phyloP scores from a whole-genome alignment of 2,797 vertebrate genomes.

The Lophius americanus region DNA sequence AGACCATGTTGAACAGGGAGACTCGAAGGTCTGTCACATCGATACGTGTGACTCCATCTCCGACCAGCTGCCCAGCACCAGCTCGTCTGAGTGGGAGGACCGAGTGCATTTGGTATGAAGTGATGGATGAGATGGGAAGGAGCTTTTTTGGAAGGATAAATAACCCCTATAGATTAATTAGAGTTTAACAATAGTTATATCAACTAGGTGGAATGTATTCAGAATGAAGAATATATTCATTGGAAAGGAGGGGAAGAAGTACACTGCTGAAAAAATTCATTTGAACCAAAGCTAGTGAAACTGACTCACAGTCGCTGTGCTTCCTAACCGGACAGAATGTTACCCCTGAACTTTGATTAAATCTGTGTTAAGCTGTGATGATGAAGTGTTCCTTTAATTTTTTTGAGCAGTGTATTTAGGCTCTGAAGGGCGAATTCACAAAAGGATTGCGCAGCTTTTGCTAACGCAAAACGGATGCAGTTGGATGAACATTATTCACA shows the following conservation, averaged over 20 bases:
- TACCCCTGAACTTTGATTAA: too few relatives aligned
- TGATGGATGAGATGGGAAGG: slow-evolving; percentile 11
- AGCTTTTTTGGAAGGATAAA: slow-evolving; percentile 24
- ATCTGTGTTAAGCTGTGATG: too few relatives aligned
- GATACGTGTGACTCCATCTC: slow-evolving; percentile 84
- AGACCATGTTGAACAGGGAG: slow-evolving; percentile 49
- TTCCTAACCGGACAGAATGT: too few relatives aligned
- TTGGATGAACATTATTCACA: too few relatives aligned
- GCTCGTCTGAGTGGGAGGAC: slow-evolving; percentile 93
- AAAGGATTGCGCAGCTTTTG: too few relatives aligned
- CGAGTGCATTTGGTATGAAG: slow-evolving; percentile 93
- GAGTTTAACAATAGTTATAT: slow-evolving; percentile 3
- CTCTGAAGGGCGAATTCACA: too few relatives aligned
- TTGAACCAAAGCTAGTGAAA: too few relatives aligned
- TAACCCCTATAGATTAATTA: slow-evolving; percentile 32
- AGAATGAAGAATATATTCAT: slow-evolving; percentile 46
- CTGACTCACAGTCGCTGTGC: too few relatives aligned
- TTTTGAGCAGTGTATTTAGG: too few relatives aligned
- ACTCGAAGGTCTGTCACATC: slow-evolving; percentile 64
- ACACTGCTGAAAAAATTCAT: slow-evolving; percentile 14
- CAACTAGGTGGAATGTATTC: slow-evolving; percentile 44
- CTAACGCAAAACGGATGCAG: too few relatives aligned
- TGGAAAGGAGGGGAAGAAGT: slow-evolving; percentile 7
- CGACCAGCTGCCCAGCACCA: slow-evolving; percentile 83
- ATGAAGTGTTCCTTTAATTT: too few relatives aligned